Evolutionary conservation across 2,888 invertebrate genomes (phyloP).

Genomic region (Laspeyria flexula): DNA sequence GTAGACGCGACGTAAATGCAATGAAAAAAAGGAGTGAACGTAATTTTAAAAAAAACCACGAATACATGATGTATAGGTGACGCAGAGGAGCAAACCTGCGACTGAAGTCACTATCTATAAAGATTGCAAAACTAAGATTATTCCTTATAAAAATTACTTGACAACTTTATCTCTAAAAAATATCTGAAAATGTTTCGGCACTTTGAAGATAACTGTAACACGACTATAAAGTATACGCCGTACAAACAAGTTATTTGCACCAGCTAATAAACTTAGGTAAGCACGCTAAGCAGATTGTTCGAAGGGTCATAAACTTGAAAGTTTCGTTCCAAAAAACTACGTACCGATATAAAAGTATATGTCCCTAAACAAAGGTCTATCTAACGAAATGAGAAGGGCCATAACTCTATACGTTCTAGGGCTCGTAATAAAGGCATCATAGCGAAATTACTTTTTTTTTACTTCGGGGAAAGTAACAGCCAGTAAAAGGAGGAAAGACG

Average conservation of each 20-base stretch:
- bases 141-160: too few species aligned
- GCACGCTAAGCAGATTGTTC: slow-evolving; percentile 16
- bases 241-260: slow-evolving; percentile 2
- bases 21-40: too few species aligned
- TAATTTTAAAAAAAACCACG: too few species aligned
- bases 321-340: slow-evolving; percentile 26
- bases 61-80: too few species aligned
- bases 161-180: too few species aligned
- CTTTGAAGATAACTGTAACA: too few species aligned
- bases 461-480: slow-evolving; percentile 57
- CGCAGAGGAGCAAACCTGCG: too few species aligned
- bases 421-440: slow-evolving; percentile 66
- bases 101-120: too few species aligned
- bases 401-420: slow-evolving; percentile 60
- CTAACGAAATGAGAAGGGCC: slow-evolving; percentile 56
- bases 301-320: slow-evolving; percentile 17
- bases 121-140: too few species aligned
- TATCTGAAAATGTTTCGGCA: too few species aligned
- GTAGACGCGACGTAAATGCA: too few species aligned
- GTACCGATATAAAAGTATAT: slow-evolving; percentile 45
- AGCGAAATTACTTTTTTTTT: slow-evolving; percentile 66
- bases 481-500: slow-evolving; percentile 44
- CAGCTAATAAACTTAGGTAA: slow-evolving; percentile 22
- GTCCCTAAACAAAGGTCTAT: slow-evolving; percentile 57
- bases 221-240: too few species aligned